Conservation (phyloP, 2,797 vertebrate genomes). For the Sebastes paucispinis region DNA sequence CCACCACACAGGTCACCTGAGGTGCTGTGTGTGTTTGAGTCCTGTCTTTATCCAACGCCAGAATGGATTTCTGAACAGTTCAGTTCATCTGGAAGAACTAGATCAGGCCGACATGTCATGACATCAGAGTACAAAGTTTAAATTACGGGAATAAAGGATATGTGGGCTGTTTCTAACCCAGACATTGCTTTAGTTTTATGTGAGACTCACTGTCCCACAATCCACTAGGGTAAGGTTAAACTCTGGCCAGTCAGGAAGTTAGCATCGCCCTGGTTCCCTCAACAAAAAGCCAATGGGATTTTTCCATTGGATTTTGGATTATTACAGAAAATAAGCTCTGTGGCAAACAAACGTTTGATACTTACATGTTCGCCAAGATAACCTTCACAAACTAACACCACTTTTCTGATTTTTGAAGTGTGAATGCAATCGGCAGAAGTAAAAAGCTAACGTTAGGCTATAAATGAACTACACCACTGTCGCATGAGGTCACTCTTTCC, state of each 20-base stretch:
- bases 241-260: background rate
- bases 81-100: background rate
- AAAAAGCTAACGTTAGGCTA: too few relatives aligned
- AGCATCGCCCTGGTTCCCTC: too few relatives aligned
- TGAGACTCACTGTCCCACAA: background rate
- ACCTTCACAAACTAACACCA: too few relatives aligned
- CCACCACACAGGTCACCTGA: constrained; percentile 13
- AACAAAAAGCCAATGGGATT: too few relatives aligned
- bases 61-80: background rate
- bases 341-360: too few relatives aligned
- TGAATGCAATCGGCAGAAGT: too few relatives aligned
- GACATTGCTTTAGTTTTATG: background rate
- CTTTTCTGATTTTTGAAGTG: too few relatives aligned
- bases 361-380: too few relatives aligned
- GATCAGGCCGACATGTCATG: background rate
- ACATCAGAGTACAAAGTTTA: background rate
- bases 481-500: too few relatives aligned
- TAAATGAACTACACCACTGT: too few relatives aligned
- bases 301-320: too few relatives aligned
- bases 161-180: background rate
- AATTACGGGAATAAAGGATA: background rate
- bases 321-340: too few relatives aligned
- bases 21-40: background rate
- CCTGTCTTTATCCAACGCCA: background rate
- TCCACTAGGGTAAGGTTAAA: background rate